Base-by-base conservation (phyloP, 2,888 invertebrate genomes). In the Galeopsomyia nigrocyanea region DNA sequence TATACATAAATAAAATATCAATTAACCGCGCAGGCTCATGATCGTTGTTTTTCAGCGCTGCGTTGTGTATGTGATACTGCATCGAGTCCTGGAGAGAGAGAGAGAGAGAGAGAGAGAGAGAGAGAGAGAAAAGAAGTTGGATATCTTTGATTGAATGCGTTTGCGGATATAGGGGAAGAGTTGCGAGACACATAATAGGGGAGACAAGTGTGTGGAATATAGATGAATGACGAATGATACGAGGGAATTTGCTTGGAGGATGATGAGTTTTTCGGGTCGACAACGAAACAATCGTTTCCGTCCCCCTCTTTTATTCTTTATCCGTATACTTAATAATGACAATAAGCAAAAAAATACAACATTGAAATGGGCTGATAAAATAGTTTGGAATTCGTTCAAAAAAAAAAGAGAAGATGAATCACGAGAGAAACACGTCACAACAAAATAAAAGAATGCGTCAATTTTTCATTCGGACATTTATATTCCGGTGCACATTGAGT, bases 81-180 rank as follows among this genome's bases (percentile, higher is more conserved):
- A 26, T 67, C 46, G 64, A 17, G 56, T 47, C 16, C 16, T 68
- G 26, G 26, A 26, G 3, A 26, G 26, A 26, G 65, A 74, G n/a
- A n/a, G n/a, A n/a, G n/a, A n/a, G n/a, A n/a, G n/a, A n/a, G n/a
- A n/a, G n/a, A n/a, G n/a, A n/a, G n/a, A n/a, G n/a, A n/a, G n/a
- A n/a, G n/a, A n/a, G n/a, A 71, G 13, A 1, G 13, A 39, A 39
- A 39, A 7, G 68, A 71, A 71, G 51, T 47, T 68, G 61, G 47
- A 5, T 26, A 74, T 71, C 74, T 74, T 71, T 68, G 68, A 71
- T 61, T 66, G 22, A 56, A 47, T n/a, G n/a, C 46, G 73, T 21
- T 58, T n/a, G 39, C 10, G 39, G 39, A 39, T 39, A 26, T 39
- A 26, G 26, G 26, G 39, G 10, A 39, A 39, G 39, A 3, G 39